phyloP scores from a whole-genome alignment of 1,140 invertebrate species.

The Leptinotarsa lineolata region DNA sequence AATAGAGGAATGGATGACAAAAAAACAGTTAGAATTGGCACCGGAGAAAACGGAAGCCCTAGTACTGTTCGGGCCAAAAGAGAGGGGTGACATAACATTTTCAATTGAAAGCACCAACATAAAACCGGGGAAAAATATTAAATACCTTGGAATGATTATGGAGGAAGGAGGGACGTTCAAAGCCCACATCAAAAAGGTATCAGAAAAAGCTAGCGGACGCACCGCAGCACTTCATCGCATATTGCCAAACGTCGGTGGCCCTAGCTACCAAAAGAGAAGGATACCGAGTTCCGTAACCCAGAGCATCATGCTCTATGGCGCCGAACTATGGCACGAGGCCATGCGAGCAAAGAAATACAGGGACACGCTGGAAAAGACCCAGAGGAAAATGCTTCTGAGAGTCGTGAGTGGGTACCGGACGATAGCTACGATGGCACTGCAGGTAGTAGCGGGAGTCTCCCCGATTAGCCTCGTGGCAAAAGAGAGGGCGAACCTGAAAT shows the following conservation, averaged over 20 bases:
- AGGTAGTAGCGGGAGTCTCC: constrained; percentile 30
- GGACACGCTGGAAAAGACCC: constrained; percentile 8
- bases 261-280: constrained; percentile 7
- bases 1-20: not conserved
- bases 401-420: constrained; percentile 39
- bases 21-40: not conserved
- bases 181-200: constrained; percentile 4
- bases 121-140: constrained; percentile 17
- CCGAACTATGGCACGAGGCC: constrained; percentile 14
- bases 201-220: not conserved
- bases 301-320: constrained; percentile 14
- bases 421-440: constrained; percentile 33
- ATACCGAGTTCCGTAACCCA: constrained; percentile 12
- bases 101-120: not conserved
- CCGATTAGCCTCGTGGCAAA: not conserved
- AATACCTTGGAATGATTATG: constrained; percentile 35
- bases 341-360: constrained; percentile 12
- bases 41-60: not conserved
- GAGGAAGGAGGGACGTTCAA: constrained; percentile 13
- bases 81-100: not conserved
- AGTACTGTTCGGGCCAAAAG: not conserved
- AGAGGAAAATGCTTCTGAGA: constrained; percentile 27
- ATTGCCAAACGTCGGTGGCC: constrained; percentile 29
- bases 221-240: not conserved
- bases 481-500: not conserved